Evolutionary conservation across 2,113 vertebrate species (phyloP), one percentile per base, ranked within the genome.

Genomic region (Lepisosteus osseus): DNA sequence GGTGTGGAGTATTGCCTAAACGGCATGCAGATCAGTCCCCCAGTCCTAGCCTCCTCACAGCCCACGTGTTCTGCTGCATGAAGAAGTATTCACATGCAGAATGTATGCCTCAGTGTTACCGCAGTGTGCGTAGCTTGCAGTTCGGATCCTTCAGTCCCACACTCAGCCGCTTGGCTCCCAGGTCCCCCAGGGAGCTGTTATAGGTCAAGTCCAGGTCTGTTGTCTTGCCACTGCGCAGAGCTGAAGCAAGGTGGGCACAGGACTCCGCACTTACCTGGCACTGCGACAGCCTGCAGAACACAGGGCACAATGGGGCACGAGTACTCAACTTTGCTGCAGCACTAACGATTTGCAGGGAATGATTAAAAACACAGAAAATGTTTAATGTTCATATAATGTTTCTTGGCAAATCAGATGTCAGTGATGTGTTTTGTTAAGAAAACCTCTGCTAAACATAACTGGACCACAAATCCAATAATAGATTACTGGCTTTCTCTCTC

Each of bases 171-270:
- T 79, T 76, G 0, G 85, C 64, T 7, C 78, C 81, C 6, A 76
- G 70, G 14, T 85, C 81, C 59, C 79, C 75, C 9, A 89, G 56
- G 42, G 8, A 65, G 8, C 0, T 2, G 62, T 41, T 74, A 1
- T 77, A 4, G 44, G 74, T 73, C 12, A 90, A 75, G 67, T 85
- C 63, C 76, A 92, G 62, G 45, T 75, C 67, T 3, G 6, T 41
- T 15, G 76, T 72, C 45, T 56, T 15, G 67, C 89, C 88, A 15
- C 47, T 68, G 47, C 61, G 79, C 63, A 91, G 72, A 3, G 82
- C 87, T 62, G 79, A 84, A 5, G 86, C 81, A 65, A 92, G 59
- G 47, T 81, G 84, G 43, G 8, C 4, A n/a, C 83, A 67, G 41
- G 80, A 76, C 1, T 61, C 81, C 2, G 65, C 0, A 17, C 61